Conservation (phyloP, 37 sponge, comb jelly and placozoan genomes). For the Petrosia ficiformis region DNA sequence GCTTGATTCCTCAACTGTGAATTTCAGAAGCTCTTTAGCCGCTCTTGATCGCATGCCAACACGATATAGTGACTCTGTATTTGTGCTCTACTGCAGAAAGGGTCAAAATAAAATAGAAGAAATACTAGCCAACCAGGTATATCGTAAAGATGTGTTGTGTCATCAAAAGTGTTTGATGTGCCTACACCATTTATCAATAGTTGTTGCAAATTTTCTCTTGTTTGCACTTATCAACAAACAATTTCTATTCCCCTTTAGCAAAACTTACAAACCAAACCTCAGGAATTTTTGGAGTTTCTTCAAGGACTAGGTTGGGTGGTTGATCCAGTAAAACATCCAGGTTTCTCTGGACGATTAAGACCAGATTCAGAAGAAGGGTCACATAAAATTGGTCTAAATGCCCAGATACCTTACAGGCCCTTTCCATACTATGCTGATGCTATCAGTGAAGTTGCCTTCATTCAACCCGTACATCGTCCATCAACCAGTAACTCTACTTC, state of each 20-base stretch:
- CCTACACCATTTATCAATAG: too few species aligned
- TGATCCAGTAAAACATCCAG: slow-evolving; percentile 69
- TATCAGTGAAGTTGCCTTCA: slow-evolving; percentile 77
- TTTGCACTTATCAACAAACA: neutral
- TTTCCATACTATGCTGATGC: slow-evolving; percentile 81
- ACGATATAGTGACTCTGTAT: slow-evolving; percentile 78
- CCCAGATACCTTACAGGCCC: slow-evolving; percentile 59
- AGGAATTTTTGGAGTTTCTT: slow-evolving; percentile 70
- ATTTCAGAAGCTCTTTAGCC: slow-evolving; percentile 37
- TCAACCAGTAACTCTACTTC: slow-evolving; percentile 21
- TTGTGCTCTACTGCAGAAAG: slow-evolving; percentile 71
- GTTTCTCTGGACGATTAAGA: slow-evolving; percentile 73
- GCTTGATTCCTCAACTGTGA: slow-evolving; percentile 46
- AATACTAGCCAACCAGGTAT: slow-evolving; percentile 59
- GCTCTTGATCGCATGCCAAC: slow-evolving; percentile 73
- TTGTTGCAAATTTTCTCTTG: neutral
- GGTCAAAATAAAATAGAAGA: slow-evolving; percentile 63
- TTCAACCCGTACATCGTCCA: slow-evolving; percentile 45
- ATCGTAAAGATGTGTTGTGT: neutral
- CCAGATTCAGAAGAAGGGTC: slow-evolving; percentile 16
- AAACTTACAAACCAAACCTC: neutral
- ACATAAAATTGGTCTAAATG: slow-evolving; percentile 7
- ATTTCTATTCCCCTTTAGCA: neutral
- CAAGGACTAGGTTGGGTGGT: slow-evolving; percentile 84
- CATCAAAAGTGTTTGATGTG: neutral